phyloP scores from a whole-genome alignment of 2,113 vertebrate species.

The Anhinga rufa region DNA sequence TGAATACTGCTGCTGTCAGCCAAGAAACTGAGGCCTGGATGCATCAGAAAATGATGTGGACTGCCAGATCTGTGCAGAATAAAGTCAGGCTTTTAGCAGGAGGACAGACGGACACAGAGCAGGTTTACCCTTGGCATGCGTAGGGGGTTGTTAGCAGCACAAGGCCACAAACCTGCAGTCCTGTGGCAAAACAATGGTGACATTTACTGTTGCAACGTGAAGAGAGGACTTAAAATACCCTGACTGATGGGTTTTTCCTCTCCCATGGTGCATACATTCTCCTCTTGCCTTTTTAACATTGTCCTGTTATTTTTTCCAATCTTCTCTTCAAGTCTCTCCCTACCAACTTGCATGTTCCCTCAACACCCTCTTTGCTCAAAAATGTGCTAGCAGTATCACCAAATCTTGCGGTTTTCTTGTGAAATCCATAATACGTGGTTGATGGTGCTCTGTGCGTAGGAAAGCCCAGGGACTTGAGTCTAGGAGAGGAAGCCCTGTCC shows the following conservation, averaged over 20 bases:
- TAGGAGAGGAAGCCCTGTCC: neutral
- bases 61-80: neutral
- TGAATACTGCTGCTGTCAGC: neutral
- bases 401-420: neutral
- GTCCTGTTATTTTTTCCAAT: neutral
- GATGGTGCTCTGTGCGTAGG: neutral
- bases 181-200: neutral
- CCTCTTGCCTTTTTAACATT: neutral
- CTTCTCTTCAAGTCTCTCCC: accelerated
- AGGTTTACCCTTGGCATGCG: neutral
- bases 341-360: neutral
- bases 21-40: neutral
- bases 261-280: accelerated
- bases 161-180: neutral
- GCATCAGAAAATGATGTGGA: neutral
- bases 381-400: neutral
- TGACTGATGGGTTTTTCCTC: neutral
- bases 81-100: neutral
- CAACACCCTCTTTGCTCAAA: neutral
- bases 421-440: accelerated
- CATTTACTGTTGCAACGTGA: neutral
- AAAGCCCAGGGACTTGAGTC: neutral
- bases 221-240: neutral
- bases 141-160: neutral
- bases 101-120: slow-evolving; percentile 19